Percentiles rank a stretch among this genome's conserved stretches.
Evolutionary conservation across 2,113 vertebrate genomes (phyloP).

Genomic region (Odocoileus hemionus): DNA sequence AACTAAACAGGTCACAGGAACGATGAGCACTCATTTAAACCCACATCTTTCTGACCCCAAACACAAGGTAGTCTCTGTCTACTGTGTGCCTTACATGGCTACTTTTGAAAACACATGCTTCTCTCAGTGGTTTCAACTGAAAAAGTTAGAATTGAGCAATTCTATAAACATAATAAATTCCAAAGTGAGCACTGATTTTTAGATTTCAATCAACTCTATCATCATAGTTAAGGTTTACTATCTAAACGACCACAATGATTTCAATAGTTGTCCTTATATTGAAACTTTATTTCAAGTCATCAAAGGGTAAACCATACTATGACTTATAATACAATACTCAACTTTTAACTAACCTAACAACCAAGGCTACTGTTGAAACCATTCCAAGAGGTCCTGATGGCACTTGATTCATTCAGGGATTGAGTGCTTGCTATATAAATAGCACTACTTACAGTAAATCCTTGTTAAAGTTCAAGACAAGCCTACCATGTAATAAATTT

Average conservation of each 20-base stretch:
- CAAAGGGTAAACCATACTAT: background rate
- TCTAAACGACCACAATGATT: conserved; percentile 7
- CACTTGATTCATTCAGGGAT: background rate
- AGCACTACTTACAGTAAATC: background rate
- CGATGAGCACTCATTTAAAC: background rate
- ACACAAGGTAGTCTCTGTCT: background rate
- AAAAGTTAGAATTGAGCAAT: conserved; percentile 16
- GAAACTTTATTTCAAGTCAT: conserved; percentile 37
- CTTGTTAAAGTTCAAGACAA: background rate
- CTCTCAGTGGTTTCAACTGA: background rate
- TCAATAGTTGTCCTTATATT: conserved; percentile 34
- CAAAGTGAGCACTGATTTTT: conserved; percentile 39
- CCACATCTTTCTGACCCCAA: background rate
- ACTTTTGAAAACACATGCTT: conserved; percentile 16
- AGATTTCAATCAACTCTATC: conserved; percentile 26
- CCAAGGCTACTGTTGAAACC: background rate
- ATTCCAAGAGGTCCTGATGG: background rate
- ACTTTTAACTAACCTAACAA: background rate
- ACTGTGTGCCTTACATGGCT: background rate
- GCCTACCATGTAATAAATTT: background rate
- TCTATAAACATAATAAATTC: conserved; percentile 31
- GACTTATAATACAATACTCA: background rate
- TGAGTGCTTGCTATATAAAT: background rate
- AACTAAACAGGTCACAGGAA: background rate
- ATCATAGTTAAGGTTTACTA: background rate